Conservation (phyloP, 2,113 vertebrate genomes). For the Archocentrus centrarchus region DNA sequence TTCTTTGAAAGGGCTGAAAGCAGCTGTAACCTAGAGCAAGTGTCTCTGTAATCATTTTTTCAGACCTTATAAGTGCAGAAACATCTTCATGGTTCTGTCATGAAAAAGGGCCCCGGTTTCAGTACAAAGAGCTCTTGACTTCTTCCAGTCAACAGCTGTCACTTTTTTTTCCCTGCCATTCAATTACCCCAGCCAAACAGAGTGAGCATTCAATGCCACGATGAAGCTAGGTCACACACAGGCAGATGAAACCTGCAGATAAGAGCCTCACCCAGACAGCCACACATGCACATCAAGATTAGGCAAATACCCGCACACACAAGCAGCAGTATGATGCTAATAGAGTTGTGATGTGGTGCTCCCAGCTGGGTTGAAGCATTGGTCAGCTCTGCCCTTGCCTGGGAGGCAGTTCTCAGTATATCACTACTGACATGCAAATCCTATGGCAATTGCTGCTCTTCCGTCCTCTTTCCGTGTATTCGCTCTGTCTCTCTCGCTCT, state of each 20-base stretch:
- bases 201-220: constrained; percentile 17
- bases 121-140: constrained; percentile 35
- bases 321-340: constrained; percentile 51
- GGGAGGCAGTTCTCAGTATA: constrained; percentile 69
- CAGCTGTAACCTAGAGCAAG: constrained; percentile 17
- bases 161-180: constrained; percentile 44
- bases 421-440: constrained; percentile 80
- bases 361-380: constrained; percentile 31
- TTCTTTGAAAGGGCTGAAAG: constrained; percentile 23
- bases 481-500: constrained; percentile 33
- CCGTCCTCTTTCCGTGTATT: constrained; percentile 45
- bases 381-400: constrained; percentile 64
- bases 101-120: constrained; percentile 19
- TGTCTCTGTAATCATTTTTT: constrained; percentile 24
- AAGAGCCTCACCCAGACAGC: constrained; percentile 26
- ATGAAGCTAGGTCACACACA: constrained; percentile 43
- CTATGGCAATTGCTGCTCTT: constrained; percentile 62
- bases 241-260: constrained; percentile 59
- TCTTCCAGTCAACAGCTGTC: constrained; percentile 54
- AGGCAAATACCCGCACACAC: constrained; percentile 27
- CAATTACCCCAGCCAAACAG: constrained; percentile 19
- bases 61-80: constrained; percentile 22
- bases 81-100: not conserved
- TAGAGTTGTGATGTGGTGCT: constrained; percentile 47
- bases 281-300: constrained; percentile 33